Evolutionary conservation across 2,113 vertebrate species (phyloP), one percentile per base, ranked within the genome.

Genomic region (Bufo bufo): DNA sequence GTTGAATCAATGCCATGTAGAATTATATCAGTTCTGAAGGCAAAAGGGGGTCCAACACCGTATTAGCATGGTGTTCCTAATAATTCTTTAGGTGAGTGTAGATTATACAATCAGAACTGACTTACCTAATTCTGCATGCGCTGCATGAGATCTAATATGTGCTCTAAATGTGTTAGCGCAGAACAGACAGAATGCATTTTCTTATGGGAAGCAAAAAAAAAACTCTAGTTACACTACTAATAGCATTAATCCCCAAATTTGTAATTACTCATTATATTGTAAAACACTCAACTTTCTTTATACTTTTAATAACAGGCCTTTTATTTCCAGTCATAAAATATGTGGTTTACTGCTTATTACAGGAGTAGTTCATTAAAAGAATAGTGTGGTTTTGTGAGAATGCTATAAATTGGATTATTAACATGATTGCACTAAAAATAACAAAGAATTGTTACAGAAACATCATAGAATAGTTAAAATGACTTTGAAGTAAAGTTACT

Each of bases 391-490:
- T 77, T 77, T 85, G 50, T 33, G 77, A 47, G 23, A 59, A n/a
- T 19, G 11, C 12, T 77, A 14, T 77, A 77, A 58, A 85, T 59
- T 58, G 52, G 56, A 43, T 77, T 77, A 77, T 77, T 33, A 77
- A 59, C 23, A 85, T 75, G 6, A 20, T 74, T 69, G 69, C 23
- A 72, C 52, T 85, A 71, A 59, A 74, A 84, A 71, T 72, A 84
- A 43, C 20, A 74, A 58, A 47, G 52, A 72, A 56, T 50, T 71
- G 45, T 72, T 71, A 69, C 50, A 72, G 50, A 74, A 56, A 77
- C 23, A 59, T 77, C 33, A 58, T 16, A 86, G 4, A 49, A 56
- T 69, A 80, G 61, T 79, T 87, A 71, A 71, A 87, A 66, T 16
- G 23, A 61, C 19, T 69, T 56, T 20, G 52, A 87, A 87, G 50